A percentile compares a stretch with the other conserved stretches of the same genome.
phyloP scores from a whole-genome alignment of 2,113 vertebrate species.

The Genyomyrus donnyi region DNA sequence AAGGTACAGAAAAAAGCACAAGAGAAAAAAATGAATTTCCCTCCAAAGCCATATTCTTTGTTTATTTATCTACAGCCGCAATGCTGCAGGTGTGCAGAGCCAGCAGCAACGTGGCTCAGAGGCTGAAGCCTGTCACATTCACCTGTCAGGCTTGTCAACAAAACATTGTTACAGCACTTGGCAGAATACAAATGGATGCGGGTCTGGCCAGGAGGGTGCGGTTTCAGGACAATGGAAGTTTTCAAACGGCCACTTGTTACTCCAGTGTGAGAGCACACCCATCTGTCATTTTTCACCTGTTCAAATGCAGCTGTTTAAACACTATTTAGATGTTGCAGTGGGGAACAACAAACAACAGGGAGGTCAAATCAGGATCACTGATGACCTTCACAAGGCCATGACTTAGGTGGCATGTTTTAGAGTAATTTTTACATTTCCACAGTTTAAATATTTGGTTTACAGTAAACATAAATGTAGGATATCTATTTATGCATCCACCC shows the following conservation, averaged over 20 bases:
- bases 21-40: not conserved
- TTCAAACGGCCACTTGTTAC: not conserved
- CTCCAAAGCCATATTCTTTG: not conserved
- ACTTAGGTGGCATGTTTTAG: not conserved
- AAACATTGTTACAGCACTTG: not conserved
- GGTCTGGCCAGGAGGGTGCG: not conserved
- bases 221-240: not conserved
- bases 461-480: not conserved
- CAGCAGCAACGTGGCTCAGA: not conserved
- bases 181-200: not conserved
- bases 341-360: not conserved
- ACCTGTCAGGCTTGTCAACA: not conserved
- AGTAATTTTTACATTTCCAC: not conserved
- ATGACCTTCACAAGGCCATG: not conserved
- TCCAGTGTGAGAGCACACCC: not conserved
- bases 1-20: not conserved
- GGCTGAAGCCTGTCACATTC: not conserved
- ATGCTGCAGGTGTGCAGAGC: not conserved
- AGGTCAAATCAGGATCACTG: not conserved
- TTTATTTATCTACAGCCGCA: not conserved
- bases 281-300: not conserved
- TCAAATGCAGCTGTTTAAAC: not conserved
- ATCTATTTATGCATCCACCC: not conserved
- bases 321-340: not conserved
- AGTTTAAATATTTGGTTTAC: not conserved